phyloP scores from a whole-genome alignment of 2,113 vertebrate species.

The Cichladusa arquata region DNA sequence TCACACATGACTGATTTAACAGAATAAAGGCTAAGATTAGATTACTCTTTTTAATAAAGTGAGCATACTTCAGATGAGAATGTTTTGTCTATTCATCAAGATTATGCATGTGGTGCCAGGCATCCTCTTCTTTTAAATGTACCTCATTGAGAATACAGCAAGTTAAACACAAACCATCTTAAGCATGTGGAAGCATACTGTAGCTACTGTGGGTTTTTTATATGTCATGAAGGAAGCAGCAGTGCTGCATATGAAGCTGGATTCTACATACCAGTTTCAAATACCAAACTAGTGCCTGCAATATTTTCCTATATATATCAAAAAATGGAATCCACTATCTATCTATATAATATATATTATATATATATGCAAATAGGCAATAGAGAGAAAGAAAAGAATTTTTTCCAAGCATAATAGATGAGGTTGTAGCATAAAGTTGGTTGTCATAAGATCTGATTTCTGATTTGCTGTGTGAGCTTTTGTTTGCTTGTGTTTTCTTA shows the following conservation, averaged over 20 bases:
- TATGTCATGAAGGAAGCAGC: not conserved
- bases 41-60: conserved; percentile 68
- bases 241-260: not conserved
- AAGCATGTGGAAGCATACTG: not conserved
- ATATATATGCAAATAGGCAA: not conserved
- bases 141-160: conserved; percentile 45
- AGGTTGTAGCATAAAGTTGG: not conserved
- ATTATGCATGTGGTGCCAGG: conserved; percentile 30
- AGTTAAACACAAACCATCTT: conserved; percentile 47
- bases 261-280: not conserved
- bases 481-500: not conserved
- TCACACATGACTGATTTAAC: conserved; percentile 62
- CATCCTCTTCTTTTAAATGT: conserved; percentile 45
- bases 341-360: not conserved
- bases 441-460: not conserved
- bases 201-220: not conserved
- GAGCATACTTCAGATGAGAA: conserved; percentile 18
- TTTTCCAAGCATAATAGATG: not conserved
- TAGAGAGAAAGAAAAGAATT: not conserved
- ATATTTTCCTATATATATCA: not conserved
- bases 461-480: not conserved
- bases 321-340: not conserved
- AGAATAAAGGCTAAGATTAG: conserved; percentile 64
- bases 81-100: conserved; percentile 34
- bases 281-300: not conserved